Base-by-base conservation (phyloP, 2,113 vertebrate genomes). In the Gymnobelideus leadbeateri region DNA sequence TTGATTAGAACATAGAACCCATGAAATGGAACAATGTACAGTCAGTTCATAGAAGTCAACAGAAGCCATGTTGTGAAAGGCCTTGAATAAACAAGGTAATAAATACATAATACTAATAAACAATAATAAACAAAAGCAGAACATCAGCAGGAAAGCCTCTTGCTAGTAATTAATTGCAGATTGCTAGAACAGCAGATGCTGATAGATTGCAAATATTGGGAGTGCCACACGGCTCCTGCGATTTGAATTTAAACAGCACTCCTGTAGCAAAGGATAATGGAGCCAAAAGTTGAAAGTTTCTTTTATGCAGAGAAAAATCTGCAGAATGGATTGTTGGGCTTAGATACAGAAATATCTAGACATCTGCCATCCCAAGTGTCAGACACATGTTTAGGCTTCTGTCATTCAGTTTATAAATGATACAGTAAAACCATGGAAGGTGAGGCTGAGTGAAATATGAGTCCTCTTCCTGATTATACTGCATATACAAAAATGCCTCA, bases 271-370 rank as follows among this genome's bases (percentile, higher is more conserved):
- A 52, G 92, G 50, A 11, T 53, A 53, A 90, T 91, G 51, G 91
- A 89, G 11, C 8, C 49, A 6, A 12, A 92, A 90, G 52, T 94
- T 51, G 16, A 68, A 68, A 96, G 55, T 84, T 2, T 54, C 16
- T 46, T 9, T 11, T 26, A 89, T 53, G 19, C 51, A 43, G 89
- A 53, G 25, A 91, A 90, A 49, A 43, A 8, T 54, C n/a, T 55
- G n/a, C 12, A 51, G 90, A 93, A 90, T 25, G 51, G 93, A 57
- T 53, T 23, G 55, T 92, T 91, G 55, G 50, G 37, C 77, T 95
- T 90, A 3, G 55, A 57, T 50, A 31, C 52, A 90, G 92, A 93
- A 93, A 92, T 52, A 51, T 95, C 51, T 28, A 91, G 37, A 23
- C 25, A 92, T 92, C 51, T 89, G 7, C 4, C 12, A 23, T 89